Evolutionary conservation across 2,113 vertebrate species (phyloP).

Genomic region (Mystacornis crossleyi): DNA sequence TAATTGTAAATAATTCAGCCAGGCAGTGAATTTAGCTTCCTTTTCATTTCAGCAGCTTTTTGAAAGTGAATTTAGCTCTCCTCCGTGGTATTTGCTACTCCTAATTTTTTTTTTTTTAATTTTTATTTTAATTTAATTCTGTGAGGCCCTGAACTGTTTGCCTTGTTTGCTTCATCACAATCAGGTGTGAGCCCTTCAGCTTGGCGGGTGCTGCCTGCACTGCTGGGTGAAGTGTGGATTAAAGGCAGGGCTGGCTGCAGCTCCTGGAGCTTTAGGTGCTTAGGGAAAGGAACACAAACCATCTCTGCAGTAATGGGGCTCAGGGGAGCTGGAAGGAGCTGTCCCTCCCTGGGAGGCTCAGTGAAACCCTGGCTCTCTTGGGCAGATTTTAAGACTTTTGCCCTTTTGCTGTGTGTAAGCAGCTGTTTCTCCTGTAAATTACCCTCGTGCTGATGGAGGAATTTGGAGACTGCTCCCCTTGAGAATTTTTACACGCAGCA

Average conservation of each 20-base stretch:
- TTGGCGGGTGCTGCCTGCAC: background rate
- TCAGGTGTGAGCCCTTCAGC: background rate
- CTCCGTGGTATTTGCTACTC: background rate
- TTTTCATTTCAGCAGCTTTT: background rate
- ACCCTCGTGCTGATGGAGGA: background rate
- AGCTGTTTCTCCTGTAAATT: background rate
- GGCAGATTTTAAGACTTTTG: background rate
- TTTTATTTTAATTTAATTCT: background rate
- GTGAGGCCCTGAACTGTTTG: background rate
- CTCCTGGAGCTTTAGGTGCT: background rate
- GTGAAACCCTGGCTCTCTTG: background rate
- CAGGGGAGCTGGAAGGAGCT: background rate
- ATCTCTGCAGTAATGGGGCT: background rate
- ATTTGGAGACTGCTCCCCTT: background rate
- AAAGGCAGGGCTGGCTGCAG: background rate
- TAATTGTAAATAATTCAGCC: background rate
- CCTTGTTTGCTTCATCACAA: background rate
- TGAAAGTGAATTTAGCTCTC: background rate
- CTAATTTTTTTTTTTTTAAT: rapidly evolving
- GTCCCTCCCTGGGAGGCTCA: background rate
- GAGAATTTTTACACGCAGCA: background rate
- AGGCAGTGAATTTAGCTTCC: background rate
- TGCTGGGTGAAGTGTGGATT: background rate
- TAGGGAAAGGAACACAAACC: background rate
- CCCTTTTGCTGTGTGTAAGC: background rate